A percentile compares a stretch with the other conserved stretches of the same genome.
phyloP scores from a whole-genome alignment of 2,888 invertebrate species.

The Amiota minor region DNA sequence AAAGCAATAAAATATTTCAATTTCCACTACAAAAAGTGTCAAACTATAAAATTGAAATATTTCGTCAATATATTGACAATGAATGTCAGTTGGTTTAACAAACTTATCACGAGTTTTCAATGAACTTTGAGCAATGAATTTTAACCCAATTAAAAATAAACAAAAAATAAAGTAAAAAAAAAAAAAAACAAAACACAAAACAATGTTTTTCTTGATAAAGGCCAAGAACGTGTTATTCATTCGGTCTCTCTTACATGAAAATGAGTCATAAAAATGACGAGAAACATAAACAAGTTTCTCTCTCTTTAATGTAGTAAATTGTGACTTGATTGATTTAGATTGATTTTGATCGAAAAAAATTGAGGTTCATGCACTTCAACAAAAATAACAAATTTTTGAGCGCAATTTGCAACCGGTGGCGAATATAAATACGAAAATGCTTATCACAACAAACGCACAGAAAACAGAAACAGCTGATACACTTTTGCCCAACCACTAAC shows the following conservation, averaged over 20 bases:
- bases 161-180: no score
- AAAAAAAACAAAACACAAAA: no score
- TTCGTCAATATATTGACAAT: neutral
- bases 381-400: neutral
- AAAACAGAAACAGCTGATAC: conserved; percentile 22
- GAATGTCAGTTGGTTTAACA: neutral
- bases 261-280: neutral
- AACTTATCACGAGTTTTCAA: conserved; percentile 12
- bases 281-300: no score
- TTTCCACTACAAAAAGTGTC: neutral
- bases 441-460: conserved; percentile 31
- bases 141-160: neutral
- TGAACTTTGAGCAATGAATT: conserved; percentile 17
- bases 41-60: neutral
- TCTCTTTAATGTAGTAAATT: no score
- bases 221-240: neutral
- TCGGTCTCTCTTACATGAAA: neutral
- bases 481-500: conserved; percentile 18
- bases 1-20: no score
- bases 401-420: neutral
- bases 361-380: neutral
- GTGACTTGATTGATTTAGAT: no score
- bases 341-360: no score
- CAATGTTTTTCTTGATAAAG: no score
- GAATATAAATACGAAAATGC: conserved; percentile 29